These are phyloP conservation scores for Antrozous pallidus DNA, from an alignment of 2,797 vertebrate species.

Conservation along the genomic window DNA sequence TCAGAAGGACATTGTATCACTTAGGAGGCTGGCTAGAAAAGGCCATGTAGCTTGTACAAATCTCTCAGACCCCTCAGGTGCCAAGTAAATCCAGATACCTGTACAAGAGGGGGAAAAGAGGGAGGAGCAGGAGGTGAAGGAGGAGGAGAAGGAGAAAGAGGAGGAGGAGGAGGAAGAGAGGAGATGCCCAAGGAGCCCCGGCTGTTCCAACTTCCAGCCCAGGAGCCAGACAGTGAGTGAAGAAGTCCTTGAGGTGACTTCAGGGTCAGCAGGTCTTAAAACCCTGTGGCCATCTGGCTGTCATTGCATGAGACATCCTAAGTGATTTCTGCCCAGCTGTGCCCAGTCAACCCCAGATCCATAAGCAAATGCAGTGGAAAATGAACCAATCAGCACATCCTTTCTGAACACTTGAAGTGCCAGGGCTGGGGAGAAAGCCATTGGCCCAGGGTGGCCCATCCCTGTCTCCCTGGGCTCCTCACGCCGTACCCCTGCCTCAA, in stretches of 20 bases:
- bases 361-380: neutral
- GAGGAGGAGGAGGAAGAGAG: too few relatives aligned
- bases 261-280: too few relatives aligned
- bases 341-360: neutral
- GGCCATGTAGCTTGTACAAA: neutral
- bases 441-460: neutral
- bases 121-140: neutral
- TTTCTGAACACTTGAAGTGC: neutral
- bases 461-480: neutral
- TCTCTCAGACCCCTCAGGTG: neutral
- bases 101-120: neutral
- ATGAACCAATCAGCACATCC: neutral
- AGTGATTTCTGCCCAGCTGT: neutral
- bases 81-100: neutral
- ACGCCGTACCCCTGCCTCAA: neutral
- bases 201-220: neutral
- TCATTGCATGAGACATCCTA: neutral
- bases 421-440: neutral
- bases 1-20: neutral
- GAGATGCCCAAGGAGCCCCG: neutral
- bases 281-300: neutral
- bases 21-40: neutral
- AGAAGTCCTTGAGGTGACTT: neutral
- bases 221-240: neutral
- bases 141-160: accelerated